Evolutionary conservation across 2,797 vertebrate genomes (phyloP), one percentile per base, ranked within the genome.

Genomic region (Phoeniculus purpureus): DNA sequence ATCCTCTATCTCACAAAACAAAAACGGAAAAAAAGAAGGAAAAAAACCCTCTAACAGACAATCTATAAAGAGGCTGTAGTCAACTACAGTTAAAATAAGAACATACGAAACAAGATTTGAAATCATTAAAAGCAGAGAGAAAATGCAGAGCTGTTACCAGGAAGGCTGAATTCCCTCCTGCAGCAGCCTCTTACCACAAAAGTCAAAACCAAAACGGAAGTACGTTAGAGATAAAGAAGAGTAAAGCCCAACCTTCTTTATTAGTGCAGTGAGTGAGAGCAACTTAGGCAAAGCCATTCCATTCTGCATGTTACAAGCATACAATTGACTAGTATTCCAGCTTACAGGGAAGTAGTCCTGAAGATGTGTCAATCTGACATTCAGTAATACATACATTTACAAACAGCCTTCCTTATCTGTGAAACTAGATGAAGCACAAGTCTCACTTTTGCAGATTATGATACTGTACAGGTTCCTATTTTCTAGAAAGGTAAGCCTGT

Each of bases 1-100:
- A 37, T 3, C 7, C 21, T 4, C 7, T 9, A 6, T 5, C 10
- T 25, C 6, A 3, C 7, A 25, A 47, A n/a, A 15, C 7, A 55
- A 77, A 92, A 73, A 12, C 5, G 2, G 1, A 3, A 8, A 21
- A 8, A 45, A 22, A 3, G 4, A 6, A 7, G 9, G 27, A 1
- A 27, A 20, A 31, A 16, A 3, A 0, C 0, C 2, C 6, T 7
- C 4, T 29, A 71, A 7, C 48, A 73, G 26, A 68, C 32, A 8
- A 48, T 1, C 3, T 20, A 9, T 27, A 50, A 77, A 71, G 10
- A 72, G 50, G 11, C 2, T 65, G 37, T 32, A 54, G 48, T 50
- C 73, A 74, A 47, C 56, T 40, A 83, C 12, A 58, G 25, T 27
- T 67, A 61, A 74, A 85, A 68, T n/a, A 67, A 0, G 2, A 77